Conservation (phyloP, 2,888 invertebrate species). For the Chrysolina haemoptera region DNA sequence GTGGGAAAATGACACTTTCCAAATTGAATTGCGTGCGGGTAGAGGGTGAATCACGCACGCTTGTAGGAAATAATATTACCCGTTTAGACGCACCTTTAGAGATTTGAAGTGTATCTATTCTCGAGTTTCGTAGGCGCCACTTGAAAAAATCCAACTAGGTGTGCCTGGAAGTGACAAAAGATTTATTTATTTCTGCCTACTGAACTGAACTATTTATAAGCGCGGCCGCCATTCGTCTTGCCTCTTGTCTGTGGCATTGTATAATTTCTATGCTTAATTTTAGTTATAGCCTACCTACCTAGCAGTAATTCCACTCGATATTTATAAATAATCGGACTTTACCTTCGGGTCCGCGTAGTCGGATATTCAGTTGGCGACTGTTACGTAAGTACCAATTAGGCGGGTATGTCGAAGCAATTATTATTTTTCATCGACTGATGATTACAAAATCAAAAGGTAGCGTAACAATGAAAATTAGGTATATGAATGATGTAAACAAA, state of each 20-base stretch:
- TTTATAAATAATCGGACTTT: conserved; percentile 16
- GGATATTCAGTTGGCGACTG: not conserved
- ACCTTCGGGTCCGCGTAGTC: not conserved
- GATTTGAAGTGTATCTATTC: not conserved
- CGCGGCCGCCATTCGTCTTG: not conserved
- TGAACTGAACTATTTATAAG: conserved; percentile 12
- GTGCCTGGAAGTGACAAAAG: not conserved
- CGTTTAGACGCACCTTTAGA: too few species aligned
- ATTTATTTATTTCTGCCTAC: conserved; percentile 16
- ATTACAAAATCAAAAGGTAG: not conserved
- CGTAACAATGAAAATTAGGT: too few species aligned
- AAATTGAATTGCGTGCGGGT: too few species aligned
- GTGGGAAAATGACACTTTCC: too few species aligned
- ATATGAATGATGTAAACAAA: too few species aligned
- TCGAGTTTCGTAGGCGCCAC: conserved; percentile 9
- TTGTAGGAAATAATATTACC: too few species aligned
- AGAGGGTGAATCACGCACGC: too few species aligned
- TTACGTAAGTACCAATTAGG: conserved; percentile 2
- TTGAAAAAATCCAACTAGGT: conserved; percentile 12
- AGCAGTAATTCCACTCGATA: not conserved
- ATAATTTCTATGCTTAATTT: conserved; percentile 12
- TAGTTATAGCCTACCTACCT: conserved; percentile 16
- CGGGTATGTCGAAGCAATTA: conserved; percentile 2
- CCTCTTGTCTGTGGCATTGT: conserved; percentile 17
- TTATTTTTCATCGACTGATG: not conserved